phyloP scores from a whole-genome alignment of 2,113 vertebrate species.

The Charina bottae region DNA sequence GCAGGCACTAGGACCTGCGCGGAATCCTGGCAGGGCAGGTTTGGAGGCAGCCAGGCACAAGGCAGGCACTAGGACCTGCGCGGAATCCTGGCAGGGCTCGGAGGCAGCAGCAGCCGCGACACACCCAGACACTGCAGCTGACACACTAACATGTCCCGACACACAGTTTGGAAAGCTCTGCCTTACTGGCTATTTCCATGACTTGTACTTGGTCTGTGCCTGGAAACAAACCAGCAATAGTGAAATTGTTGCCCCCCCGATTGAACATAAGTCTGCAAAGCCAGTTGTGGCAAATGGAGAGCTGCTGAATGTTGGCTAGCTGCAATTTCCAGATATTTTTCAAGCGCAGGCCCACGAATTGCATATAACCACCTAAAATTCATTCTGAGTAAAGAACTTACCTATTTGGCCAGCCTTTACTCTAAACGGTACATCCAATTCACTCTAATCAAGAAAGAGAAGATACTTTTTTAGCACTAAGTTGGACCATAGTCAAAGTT shows the following conservation, averaged over 20 bases:
- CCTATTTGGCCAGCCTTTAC: conserved; percentile 94
- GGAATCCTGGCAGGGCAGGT: no score
- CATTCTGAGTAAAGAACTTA: conserved; percentile 71
- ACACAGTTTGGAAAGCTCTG: no score
- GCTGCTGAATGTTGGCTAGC: background rate
- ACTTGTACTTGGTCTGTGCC: background rate
- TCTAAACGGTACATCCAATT: conserved; percentile 92
- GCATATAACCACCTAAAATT: background rate
- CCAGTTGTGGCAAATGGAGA: background rate
- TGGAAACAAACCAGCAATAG: background rate
- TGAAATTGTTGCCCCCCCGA: background rate
- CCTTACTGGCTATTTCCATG: background rate
- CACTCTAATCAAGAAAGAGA: conserved; percentile 78
- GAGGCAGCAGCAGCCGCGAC: no score
- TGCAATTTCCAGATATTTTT: background rate
- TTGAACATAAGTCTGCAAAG: background rate
- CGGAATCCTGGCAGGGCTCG: no score
- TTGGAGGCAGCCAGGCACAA: no score
- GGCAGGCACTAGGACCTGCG: no score
- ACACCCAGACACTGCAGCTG: no score
- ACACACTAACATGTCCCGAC: no score
- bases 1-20: no score
- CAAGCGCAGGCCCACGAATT: background rate
- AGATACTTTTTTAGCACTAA: background rate
- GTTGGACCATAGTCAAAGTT: background rate